phyloP scores from a whole-genome alignment of 2,113 vertebrate genomes.

The Sylvietta virens region DNA sequence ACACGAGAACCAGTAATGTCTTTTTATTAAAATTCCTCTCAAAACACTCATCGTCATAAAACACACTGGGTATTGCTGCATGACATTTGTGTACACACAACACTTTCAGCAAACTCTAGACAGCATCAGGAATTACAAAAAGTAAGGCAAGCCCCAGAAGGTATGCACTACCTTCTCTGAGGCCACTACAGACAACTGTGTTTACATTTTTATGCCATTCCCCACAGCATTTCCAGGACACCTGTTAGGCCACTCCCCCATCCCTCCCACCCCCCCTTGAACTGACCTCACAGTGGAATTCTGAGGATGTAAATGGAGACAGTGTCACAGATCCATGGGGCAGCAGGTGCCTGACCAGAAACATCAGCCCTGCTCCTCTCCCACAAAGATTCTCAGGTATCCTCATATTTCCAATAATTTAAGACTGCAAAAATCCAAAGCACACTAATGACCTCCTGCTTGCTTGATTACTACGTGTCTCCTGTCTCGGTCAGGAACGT shows the following conservation, averaged over 20 bases:
- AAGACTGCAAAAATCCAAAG: background rate
- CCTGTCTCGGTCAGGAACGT: rapidly evolving
- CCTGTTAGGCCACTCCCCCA: too few species aligned
- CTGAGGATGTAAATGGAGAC: background rate
- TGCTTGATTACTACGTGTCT: background rate
- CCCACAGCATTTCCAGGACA: background rate
- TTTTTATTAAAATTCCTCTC: slow-evolving; percentile 64
- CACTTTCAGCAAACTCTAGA: background rate
- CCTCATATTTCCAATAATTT: background rate
- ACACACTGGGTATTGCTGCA: background rate
- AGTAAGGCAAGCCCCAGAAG: background rate
- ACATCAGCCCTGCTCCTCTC: background rate
- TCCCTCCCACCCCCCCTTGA: background rate
- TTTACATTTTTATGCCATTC: background rate
- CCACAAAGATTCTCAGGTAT: background rate
- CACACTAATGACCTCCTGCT: background rate
- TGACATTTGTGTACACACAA: background rate
- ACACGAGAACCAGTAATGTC: background rate
- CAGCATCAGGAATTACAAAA: background rate
- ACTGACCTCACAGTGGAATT: background rate
- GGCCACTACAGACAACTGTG: background rate
- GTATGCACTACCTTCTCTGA: background rate
- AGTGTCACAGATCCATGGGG: background rate
- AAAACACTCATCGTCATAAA: background rate
- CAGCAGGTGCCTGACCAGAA: background rate